Base-by-base conservation (phyloP, 2,888 invertebrate species). In the Junonia oenone region DNA sequence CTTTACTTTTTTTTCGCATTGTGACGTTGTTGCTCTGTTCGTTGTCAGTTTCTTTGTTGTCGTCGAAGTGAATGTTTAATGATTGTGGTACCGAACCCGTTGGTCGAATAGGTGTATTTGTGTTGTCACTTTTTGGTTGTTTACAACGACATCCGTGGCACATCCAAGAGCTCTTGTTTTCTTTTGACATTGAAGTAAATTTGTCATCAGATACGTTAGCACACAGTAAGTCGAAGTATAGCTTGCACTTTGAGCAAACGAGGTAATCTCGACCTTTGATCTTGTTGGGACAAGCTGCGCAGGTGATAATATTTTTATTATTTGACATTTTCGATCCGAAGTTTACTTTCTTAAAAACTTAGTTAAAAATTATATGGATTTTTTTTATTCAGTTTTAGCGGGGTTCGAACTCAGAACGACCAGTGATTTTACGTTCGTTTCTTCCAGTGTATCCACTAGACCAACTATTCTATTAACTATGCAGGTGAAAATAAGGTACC, bases 41-140 rank as follows among this genome's bases (percentile, higher is more conserved):
- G 33, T 11, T 49, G 26, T 49, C 37, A 5, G 37, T 17, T 33
- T 33, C 31, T 14, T 27, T 14, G 45, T 33, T 8, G 27, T 29
- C 11, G 6, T 15, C 11, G 33, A 33, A 47, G 11, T 15, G 9
- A 15, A 14, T 33, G 31, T 31, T 31, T 31, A 31, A 31, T 31
- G 31, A 31, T 11, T 33, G 14, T 29, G 35, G 13, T 8, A 13
- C 33, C 11, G 37, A n/a, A 37, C 14, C 9, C 2, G 17, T 17
- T 13, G n/a, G 29, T 11, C 47, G 45, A 35, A 56, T 35, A 9
- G 45, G 54, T 14, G 55, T 55, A 40, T 46, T 55, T 15, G 33
- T 45, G 6, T 55, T 55, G 22, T 49, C 54, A 5, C 9, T 27
- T 38, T 53, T 53, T 5, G 47, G 47, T 19, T 47, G 37, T 40